Evolutionary conservation across 2,888 invertebrate genomes (phyloP).

Genomic region (Drosophila nr. perissopoda): DNA sequence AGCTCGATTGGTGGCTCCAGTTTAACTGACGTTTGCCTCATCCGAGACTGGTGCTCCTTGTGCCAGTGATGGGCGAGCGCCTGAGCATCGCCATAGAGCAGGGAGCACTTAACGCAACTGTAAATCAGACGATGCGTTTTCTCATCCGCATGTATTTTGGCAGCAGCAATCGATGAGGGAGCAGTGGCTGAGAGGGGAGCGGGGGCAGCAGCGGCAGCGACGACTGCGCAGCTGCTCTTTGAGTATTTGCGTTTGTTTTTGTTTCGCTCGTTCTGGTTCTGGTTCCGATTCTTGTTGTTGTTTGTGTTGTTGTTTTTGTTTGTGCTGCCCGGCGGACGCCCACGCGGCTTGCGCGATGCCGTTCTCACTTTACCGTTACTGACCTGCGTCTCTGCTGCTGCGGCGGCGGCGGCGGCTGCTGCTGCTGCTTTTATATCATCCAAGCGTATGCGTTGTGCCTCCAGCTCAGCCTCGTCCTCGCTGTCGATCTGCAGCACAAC

Average conservation of each 20-base stretch:
- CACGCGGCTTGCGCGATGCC: constrained; percentile 61
- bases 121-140: constrained; percentile 72
- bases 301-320: constrained; percentile 44
- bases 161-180: constrained; percentile 17
- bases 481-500: constrained; percentile 76
- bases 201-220: constrained; percentile 37
- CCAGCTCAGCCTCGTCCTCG: constrained; percentile 82
- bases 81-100: constrained; percentile 68
- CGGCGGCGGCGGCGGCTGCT: constrained; percentile 55
- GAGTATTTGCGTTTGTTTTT: constrained; percentile 63
- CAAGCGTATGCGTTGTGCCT: constrained; percentile 81
- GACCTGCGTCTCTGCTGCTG: constrained; percentile 60
- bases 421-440: constrained; percentile 67
- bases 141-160: constrained; percentile 69
- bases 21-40: constrained; percentile 34
- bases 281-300: constrained; percentile 1
- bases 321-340: constrained; percentile 60
- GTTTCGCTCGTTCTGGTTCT: constrained; percentile 36
- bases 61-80: constrained; percentile 69
- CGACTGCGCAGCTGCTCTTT: constrained; percentile 56
- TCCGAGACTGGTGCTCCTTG: constrained; percentile 60
- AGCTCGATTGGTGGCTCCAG: constrained; percentile 45
- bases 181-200: constrained; percentile 12
- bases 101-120: constrained; percentile 73
- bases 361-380: constrained; percentile 51